Base-by-base conservation (phyloP, 2,888 invertebrate species). In the Eremobia ochroleuca region DNA sequence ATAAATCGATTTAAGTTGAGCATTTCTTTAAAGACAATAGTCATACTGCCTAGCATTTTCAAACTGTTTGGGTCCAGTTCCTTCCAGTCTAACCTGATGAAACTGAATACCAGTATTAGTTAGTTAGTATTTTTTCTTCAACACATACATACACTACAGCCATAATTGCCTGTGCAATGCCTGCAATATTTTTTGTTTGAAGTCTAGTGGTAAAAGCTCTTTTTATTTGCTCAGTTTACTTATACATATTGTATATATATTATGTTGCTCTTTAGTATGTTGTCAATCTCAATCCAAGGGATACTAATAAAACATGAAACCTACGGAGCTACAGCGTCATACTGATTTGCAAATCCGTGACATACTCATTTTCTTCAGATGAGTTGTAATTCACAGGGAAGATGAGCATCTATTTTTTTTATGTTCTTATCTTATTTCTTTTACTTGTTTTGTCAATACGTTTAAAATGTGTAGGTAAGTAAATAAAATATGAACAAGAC, bases 321-420 rank as follows among this genome's bases (percentile, higher is more conserved):
- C 46, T 11, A 9, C 21, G 65, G 43, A 43, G 55, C n/a, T 61
- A 66, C 37, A 40, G 6, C 25, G 40, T 31, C 61, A 46, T 40
- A 65, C 69, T 68, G 59, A 37, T 65, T 83, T 40, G 59, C 21
- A 61, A 82, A 84, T 79, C 84, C 80, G 9, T 15, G 46, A 40
- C 11, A 69, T 40, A 46, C 28, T 59, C 40, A 65, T 83, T 81
- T 83, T 40, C 52, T 46, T 69, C 25, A 72, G 64, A 68, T 58
- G 46, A 69, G 37, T 65, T 59, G 73, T 81, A 73, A 81, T 69
- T 69, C 34, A 31, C 37, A 8, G 11, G 18, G 40, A 34, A 65
- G 2, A 65, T 65, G 21, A 73, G 40, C 15, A 64, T 43, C 52
- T 18, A 25, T 37, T 70, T 34, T 46, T 65, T 46, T 21, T 58